These are phyloP conservation scores for Synanceia verrucosa DNA, from an alignment of 2,797 vertebrate genomes.

Conservation along the genomic window DNA sequence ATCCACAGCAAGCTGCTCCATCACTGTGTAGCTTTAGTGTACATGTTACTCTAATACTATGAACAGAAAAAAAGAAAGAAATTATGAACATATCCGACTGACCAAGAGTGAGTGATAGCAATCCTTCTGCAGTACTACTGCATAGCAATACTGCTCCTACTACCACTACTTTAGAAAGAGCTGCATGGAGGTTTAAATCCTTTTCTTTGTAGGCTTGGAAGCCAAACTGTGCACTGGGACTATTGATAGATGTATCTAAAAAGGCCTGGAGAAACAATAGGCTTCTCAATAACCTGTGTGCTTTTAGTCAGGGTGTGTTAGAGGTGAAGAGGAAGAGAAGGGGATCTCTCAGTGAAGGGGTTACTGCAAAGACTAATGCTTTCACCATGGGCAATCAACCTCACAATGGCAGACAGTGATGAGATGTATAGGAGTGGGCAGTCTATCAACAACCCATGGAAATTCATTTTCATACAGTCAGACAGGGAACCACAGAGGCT, in stretches of 20 bases:
- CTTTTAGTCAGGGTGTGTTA: slow-evolving; percentile 34
- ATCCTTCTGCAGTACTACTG: not conserved
- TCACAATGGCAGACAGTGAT: slow-evolving; percentile 40
- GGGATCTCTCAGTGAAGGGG: slow-evolving; percentile 5
- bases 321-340: slow-evolving; percentile 20
- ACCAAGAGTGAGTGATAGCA: too few relatives aligned
- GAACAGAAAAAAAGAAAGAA: not conserved
- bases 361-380: slow-evolving; percentile 19
- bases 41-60: not conserved
- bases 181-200: not conserved
- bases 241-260: slow-evolving; percentile 17
- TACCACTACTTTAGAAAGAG: slow-evolving; percentile 2
- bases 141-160: not conserved
- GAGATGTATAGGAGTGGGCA: slow-evolving; percentile 49
- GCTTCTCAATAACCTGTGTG: slow-evolving; percentile 25
- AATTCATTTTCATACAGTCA: slow-evolving; percentile 59
- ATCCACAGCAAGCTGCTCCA: not conserved
- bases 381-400: slow-evolving; percentile 33
- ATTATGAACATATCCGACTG: too few relatives aligned
- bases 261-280: slow-evolving; percentile 16
- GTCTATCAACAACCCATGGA: slow-evolving; percentile 58
- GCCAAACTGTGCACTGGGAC: slow-evolving; percentile 17
- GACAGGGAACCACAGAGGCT: slow-evolving; percentile 43
- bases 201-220: slow-evolving; percentile 11
- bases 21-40: not conserved